A percentile compares a stretch with the other conserved stretches of the same genome.
Evolutionary conservation across 2,113 vertebrate species (phyloP).

Genomic region (Macrotis lagotis): DNA sequence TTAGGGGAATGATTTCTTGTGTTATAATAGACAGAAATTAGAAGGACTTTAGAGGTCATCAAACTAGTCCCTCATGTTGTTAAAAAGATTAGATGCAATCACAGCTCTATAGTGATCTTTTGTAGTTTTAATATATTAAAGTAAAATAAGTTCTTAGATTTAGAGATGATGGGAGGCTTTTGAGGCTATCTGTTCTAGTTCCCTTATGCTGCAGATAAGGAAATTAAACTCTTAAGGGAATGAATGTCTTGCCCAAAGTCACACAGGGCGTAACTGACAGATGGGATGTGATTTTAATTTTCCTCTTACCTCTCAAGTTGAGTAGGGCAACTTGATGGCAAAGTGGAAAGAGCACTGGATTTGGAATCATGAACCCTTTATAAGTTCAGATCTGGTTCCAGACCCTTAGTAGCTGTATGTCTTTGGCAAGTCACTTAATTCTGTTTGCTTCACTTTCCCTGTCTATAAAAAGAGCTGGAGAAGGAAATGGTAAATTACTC

Average conservation of each 20-base stretch:
- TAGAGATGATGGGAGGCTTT: not conserved
- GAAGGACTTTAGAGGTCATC: not conserved
- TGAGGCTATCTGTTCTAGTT: not conserved
- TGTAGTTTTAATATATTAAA: not conserved
- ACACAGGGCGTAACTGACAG: not conserved
- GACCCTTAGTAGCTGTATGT: not conserved
- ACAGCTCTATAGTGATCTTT: not conserved
- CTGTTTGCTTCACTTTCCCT: too few relatives aligned
- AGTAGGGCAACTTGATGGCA: not conserved
- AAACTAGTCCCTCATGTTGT: not conserved
- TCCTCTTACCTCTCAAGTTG: not conserved
- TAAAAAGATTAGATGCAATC: not conserved
- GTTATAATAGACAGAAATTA: not conserved
- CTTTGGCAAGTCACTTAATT: not conserved
- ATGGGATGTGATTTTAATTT: not conserved
- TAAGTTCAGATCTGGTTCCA: not conserved
- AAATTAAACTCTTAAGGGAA: not conserved
- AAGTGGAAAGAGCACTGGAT: not conserved
- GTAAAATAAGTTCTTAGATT: not conserved
- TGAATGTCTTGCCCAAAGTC: not conserved
- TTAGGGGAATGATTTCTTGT: constrained; percentile 29
- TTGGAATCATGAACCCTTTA: not conserved
- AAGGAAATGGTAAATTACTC: not conserved
- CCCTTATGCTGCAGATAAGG: not conserved
- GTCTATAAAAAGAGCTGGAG: too few relatives aligned